Conservation (phyloP, 2,888 invertebrate species). For the Sicus ferrugineus region DNA sequence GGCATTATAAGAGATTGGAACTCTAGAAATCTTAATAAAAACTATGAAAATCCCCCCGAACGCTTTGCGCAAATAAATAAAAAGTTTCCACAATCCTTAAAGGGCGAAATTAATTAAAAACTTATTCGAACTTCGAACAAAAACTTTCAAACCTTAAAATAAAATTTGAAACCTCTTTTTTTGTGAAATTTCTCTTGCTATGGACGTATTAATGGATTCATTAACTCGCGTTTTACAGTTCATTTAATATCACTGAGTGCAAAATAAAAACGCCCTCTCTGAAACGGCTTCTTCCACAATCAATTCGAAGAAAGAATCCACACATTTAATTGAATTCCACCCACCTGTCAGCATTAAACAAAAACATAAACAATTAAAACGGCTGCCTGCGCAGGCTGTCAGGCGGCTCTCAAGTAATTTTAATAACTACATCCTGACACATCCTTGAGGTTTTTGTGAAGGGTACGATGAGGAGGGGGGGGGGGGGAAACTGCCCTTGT, state of each 20-base stretch:
- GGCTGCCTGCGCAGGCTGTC: slow-evolving; percentile 35
- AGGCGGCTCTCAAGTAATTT: not conserved
- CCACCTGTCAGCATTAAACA: slow-evolving; percentile 32
- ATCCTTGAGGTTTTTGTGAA: slow-evolving; percentile 9
- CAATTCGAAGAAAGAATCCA: not conserved
- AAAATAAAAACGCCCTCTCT: no score
- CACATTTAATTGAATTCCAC: slow-evolving; percentile 19
- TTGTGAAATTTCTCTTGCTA: not conserved
- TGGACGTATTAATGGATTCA: not conserved
- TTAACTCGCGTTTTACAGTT: not conserved
- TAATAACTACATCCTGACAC: not conserved
- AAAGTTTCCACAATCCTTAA: no score
- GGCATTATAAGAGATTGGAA: no score
- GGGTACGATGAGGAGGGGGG: not conserved
- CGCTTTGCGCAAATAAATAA: no score
- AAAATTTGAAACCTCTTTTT: not conserved
- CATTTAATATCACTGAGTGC: no score
- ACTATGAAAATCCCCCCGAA: no score
- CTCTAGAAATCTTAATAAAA: no score
- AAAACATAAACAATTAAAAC: slow-evolving; percentile 34
- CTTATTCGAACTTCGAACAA: no score
- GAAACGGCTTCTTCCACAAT: not conserved
- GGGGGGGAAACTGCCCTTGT: slow-evolving; percentile 1
- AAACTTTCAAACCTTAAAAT: no score
- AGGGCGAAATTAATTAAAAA: no score